phyloP scores from a whole-genome alignment of 1,140 invertebrate genomes.

The Zaprionus nigranus region DNA sequence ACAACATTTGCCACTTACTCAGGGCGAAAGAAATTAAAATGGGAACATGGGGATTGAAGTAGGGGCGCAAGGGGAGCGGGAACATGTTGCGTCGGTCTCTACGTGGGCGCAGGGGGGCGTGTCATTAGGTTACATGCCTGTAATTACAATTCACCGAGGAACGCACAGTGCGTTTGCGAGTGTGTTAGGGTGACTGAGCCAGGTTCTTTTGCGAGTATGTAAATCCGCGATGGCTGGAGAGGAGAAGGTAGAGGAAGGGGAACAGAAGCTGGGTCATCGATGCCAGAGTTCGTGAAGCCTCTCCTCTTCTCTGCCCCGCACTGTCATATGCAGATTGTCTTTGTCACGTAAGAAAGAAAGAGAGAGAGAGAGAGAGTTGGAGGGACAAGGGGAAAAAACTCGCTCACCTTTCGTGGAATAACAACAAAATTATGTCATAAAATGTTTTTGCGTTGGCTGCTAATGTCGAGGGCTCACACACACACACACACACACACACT shows the following conservation, averaged over 20 bases:
- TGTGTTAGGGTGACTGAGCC: slow-evolving; percentile 8
- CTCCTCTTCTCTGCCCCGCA: slow-evolving; percentile 21
- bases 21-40: slow-evolving; percentile 23
- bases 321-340: slow-evolving; percentile 63
- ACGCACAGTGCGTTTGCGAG: slow-evolving; percentile 24
- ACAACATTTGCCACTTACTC: slow-evolving; percentile 72
- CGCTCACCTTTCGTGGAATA: slow-evolving; percentile 43
- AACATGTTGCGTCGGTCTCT: slow-evolving; percentile 40
- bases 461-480: slow-evolving; percentile 55
- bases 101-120: slow-evolving; percentile 44
- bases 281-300: slow-evolving; percentile 39
- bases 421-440: slow-evolving; percentile 76
- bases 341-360: not conserved
- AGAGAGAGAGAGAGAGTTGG: not conserved
- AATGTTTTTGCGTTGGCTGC: slow-evolving; percentile 60
- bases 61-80: slow-evolving; percentile 1
- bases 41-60: not conserved
- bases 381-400: slow-evolving; percentile 5
- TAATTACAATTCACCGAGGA: slow-evolving; percentile 74
- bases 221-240: slow-evolving; percentile 13
- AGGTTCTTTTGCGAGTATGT: slow-evolving; percentile 36
- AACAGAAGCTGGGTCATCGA: slow-evolving; percentile 60
- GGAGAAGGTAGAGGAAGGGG: not conserved
- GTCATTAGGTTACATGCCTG: slow-evolving; percentile 76
- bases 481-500: slow-evolving; percentile 23